Conservation (phyloP, 2,797 vertebrate genomes). For the Cuniculus paca region DNA sequence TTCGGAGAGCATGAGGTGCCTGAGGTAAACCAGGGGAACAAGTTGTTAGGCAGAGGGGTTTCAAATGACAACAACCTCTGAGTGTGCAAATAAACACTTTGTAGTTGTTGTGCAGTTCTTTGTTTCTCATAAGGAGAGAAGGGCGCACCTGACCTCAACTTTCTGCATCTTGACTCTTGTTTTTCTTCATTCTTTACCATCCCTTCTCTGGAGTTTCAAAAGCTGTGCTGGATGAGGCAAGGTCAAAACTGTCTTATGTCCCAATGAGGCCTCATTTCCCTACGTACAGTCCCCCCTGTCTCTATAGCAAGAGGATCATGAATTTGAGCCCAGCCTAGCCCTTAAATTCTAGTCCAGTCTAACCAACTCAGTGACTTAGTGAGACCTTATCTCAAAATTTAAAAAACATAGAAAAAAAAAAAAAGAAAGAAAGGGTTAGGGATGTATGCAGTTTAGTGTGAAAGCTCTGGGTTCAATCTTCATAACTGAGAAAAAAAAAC, state of each 20-base stretch:
- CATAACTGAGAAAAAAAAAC: not conserved
- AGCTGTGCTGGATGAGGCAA: too few species aligned
- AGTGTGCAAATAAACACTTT: too few species aligned
- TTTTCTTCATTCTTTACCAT: too few species aligned
- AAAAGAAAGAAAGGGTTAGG: not conserved
- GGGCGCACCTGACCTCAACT: too few species aligned
- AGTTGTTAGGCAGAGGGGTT: too few species aligned
- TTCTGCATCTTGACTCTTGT: too few species aligned
- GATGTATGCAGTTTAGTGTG: not conserved
- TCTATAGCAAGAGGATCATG: not conserved
- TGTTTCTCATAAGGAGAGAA: too few species aligned
- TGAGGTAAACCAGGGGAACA: too few species aligned
- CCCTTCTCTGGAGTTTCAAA: too few species aligned
- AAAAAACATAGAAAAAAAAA: not conserved
- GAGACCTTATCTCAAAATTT: not conserved
- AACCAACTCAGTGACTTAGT: not conserved
- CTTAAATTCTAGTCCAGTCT: not conserved
- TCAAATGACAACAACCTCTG: too few species aligned
- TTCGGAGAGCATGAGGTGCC: too few species aligned
- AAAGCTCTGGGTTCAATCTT: not conserved
- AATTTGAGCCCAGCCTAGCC: not conserved
- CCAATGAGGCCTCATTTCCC: not conserved
- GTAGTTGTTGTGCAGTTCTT: too few species aligned
- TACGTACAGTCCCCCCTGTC: not conserved
- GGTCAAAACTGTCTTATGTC: not conserved